A percentile compares a stretch with the other conserved stretches of the same genome.
Evolutionary conservation across 1,140 invertebrate species (phyloP).

Genomic region (Teleogryllus occipitalis): DNA sequence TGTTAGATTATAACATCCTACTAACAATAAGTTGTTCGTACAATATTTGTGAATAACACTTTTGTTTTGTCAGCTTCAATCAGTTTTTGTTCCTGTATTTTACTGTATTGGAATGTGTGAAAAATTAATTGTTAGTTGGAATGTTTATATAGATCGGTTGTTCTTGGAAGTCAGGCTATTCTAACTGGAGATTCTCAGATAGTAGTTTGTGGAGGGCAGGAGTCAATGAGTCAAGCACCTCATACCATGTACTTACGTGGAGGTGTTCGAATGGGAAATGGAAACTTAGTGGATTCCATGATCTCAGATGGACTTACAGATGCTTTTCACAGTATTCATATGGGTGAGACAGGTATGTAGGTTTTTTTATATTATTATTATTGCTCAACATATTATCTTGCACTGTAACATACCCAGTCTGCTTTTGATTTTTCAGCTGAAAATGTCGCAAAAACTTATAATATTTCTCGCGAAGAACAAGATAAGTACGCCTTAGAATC

Average conservation of each 20-base stretch:
- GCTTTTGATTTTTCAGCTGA: conserved; percentile 47
- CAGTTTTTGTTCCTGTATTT: too few species aligned
- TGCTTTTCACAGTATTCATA: conserved; percentile 68
- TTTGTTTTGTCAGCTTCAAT: too few species aligned
- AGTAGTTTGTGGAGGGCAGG: conserved; percentile 75
- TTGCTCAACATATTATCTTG: too few species aligned
- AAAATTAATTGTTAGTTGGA: too few species aligned
- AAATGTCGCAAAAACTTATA: conserved; percentile 65
- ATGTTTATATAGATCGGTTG: conserved; percentile 49
- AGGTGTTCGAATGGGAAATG: conserved; percentile 56
- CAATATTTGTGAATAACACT: too few species aligned
- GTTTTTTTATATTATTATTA: too few species aligned
- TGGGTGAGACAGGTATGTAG: conserved; percentile 70
- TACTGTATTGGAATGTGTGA: too few species aligned
- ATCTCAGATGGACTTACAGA: conserved; percentile 71
- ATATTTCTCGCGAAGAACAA: conserved; percentile 62
- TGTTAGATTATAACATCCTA: too few species aligned
- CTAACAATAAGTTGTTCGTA: too few species aligned
- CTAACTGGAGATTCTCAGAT: conserved; percentile 57
- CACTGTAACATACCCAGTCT: too few species aligned
- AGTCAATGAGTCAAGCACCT: conserved; percentile 74
- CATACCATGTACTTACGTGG: conserved; percentile 54
- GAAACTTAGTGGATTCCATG: conserved; percentile 59
- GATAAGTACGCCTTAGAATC: conserved; percentile 64
- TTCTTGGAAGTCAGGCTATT: conserved; percentile 61